A percentile compares a stretch with the other conserved stretches of the same genome.
These are phyloP conservation scores for Crambe crambe DNA, from an alignment of 37 sponge, comb jelly and placozoan species.

Conservation along the genomic window DNA sequence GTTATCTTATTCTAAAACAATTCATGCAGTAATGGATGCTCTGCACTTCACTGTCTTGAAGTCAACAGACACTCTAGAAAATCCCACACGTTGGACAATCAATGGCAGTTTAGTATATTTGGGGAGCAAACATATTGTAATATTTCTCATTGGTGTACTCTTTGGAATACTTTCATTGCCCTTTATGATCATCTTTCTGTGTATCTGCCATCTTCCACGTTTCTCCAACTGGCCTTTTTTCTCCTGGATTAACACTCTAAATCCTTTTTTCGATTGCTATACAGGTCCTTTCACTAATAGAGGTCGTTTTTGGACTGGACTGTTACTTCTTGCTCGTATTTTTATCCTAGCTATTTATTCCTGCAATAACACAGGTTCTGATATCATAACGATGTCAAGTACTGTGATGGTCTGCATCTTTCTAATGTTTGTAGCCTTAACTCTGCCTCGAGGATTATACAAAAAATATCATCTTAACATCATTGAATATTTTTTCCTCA, in stretches of 20 bases:
- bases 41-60: neutral
- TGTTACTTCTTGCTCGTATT: neutral
- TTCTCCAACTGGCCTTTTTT: neutral
- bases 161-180: neutral
- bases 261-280: conserved; percentile 18
- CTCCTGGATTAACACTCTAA: conserved; percentile 1
- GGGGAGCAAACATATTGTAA: neutral
- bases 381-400: neutral
- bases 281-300: conserved; percentile 6
- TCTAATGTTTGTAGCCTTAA: neutral
- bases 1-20: conserved; percentile 12
- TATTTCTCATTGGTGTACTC: neutral
- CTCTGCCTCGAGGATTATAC: neutral
- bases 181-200: neutral
- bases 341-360: neutral
- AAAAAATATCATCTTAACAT: neutral
- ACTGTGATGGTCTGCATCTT: neutral
- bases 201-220: neutral
- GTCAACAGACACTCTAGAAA: neutral
- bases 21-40: conserved; percentile 2
- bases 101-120: conserved; percentile 28
- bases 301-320: conserved; percentile 7
- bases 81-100: neutral
- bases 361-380: neutral
- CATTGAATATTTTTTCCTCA: conserved; percentile 2